phyloP scores from a whole-genome alignment of 2,797 vertebrate genomes.

The Lepidocolaptes lacrymiger region DNA sequence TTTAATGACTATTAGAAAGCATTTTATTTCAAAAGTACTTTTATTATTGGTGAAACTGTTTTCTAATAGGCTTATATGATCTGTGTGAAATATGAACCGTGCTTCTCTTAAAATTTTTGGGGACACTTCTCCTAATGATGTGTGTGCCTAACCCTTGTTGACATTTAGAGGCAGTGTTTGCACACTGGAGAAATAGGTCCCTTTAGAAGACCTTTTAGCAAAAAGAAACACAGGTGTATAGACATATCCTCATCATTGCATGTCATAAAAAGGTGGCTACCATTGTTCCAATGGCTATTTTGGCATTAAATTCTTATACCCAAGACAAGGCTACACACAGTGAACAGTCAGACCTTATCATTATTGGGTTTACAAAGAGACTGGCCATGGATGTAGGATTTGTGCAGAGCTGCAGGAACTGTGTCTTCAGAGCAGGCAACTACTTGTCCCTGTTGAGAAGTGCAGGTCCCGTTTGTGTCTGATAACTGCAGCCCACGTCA shows the following conservation, averaged over 20 bases:
- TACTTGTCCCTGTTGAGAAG: background rate
- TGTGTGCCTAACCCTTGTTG: background rate
- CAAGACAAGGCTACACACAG: background rate
- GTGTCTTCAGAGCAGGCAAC: background rate
- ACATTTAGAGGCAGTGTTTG: background rate
- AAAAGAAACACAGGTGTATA: background rate
- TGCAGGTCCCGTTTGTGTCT: accelerated
- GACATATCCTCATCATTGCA: background rate
- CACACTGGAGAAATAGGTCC: background rate
- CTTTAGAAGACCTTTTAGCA: background rate
- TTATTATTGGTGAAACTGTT: slow-evolving; percentile 11
- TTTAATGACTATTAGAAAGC: slow-evolving; percentile 53
- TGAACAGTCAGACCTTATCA: background rate
- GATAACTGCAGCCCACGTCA: background rate
- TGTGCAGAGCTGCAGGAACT: background rate
- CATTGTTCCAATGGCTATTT: background rate
- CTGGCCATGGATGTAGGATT: background rate
- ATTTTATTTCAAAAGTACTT: slow-evolving; percentile 50
- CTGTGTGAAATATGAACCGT: slow-evolving; percentile 23
- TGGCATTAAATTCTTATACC: background rate
- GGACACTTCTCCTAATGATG: background rate
- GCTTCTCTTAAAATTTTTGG: slow-evolving; percentile 6
- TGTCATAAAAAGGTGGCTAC: background rate
- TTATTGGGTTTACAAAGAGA: background rate
- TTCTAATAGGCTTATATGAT: slow-evolving; percentile 2